Conservation (phyloP, 1,140 invertebrate genomes). For the Gyrodactylus bullatarudis region DNA sequence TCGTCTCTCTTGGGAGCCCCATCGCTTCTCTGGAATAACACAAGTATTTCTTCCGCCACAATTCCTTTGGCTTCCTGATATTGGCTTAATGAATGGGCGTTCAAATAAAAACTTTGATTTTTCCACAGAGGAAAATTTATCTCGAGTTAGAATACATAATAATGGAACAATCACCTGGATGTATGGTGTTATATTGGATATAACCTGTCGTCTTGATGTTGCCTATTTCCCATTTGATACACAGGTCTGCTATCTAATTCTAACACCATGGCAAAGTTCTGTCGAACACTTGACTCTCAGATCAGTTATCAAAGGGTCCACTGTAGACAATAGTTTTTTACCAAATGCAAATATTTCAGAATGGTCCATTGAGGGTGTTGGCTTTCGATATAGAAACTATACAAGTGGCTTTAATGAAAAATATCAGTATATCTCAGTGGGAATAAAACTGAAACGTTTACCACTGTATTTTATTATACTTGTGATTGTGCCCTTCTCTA, state of each 20-base stretch:
- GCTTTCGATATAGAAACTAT: background rate
- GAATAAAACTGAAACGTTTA: background rate
- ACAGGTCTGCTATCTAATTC: slow-evolving; percentile 1
- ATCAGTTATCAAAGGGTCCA: background rate
- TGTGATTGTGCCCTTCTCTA: slow-evolving; percentile 1
- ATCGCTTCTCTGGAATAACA: background rate
- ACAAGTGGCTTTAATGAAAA: background rate
- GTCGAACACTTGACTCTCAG: background rate
- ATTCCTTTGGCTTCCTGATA: background rate
- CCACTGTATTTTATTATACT: slow-evolving; percentile 2
- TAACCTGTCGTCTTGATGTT: slow-evolving; percentile 1
- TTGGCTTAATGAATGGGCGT: slow-evolving; percentile 2
- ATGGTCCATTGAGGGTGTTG: background rate
- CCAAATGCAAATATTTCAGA: slow-evolving; percentile 4
- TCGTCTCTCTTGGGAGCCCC: background rate
- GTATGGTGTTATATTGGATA: slow-evolving; percentile 3
- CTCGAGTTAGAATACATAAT: background rate
- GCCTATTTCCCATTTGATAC: slow-evolving; percentile 4
- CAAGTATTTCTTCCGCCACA: background rate
- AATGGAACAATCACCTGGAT: slow-evolving; percentile 1
- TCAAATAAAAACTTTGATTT: slow-evolving; percentile 4
- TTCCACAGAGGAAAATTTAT: background rate
- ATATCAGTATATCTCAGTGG: background rate
- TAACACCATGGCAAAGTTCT: slow-evolving; percentile 2
- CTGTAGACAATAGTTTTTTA: slow-evolving; percentile 5